phyloP scores from a whole-genome alignment of 2,113 vertebrate species.

The Danio rerio region GRCz12tu NC_133195.1:12389501-12390000 shows the following conservation, averaged over 20 bases:
- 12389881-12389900: slow-evolving; percentile 47
- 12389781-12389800: slow-evolving; percentile 36
- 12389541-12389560: not conserved
- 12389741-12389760: slow-evolving; percentile 33
- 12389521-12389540: not conserved
- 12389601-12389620: slow-evolving; percentile 4
- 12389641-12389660: slow-evolving; percentile 46
- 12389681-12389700: slow-evolving; percentile 61
- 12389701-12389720: slow-evolving; percentile 51
- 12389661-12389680: slow-evolving; percentile 61
- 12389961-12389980: slow-evolving; percentile 74
- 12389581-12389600: not conserved
- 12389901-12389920: slow-evolving; percentile 10
- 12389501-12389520: too few relatives aligned
- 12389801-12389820: slow-evolving; percentile 47
- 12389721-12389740: slow-evolving; percentile 42
- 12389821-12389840: slow-evolving; percentile 20
- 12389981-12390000: slow-evolving; percentile 71
- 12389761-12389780: slow-evolving; percentile 18
- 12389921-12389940: not conserved
- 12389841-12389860: slow-evolving; percentile 9
- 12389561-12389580: not conserved
- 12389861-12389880: slow-evolving; percentile 61
- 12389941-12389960: slow-evolving; percentile 52
- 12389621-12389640: slow-evolving; percentile 7